Base-by-base conservation (phyloP, 2,888 invertebrate genomes). In the Drosophila birchii region DNA sequence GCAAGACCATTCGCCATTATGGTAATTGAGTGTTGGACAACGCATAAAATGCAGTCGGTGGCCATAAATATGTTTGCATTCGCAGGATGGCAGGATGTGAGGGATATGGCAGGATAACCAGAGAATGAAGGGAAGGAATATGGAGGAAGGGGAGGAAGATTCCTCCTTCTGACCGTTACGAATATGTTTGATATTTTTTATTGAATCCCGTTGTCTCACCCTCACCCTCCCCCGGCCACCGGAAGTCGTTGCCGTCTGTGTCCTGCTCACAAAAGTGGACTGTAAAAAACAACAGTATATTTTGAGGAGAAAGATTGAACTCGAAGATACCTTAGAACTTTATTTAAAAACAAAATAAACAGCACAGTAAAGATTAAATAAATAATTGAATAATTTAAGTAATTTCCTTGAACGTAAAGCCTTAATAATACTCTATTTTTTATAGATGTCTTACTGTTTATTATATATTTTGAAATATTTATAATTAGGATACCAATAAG, bases 1-100 rank as follows among this genome's bases (percentile, higher is more conserved):
- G 39, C 69, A 47, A 16, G 34, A 11, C 44, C 72, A 53, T 53
- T 70, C 11, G 63, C 64, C 84, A 66, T 86, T 86, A 86, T 86
- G 86, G 88, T 89, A 88, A 86, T 86, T 83, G 86, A 88, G 86
- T 86, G 86, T 86, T 88, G 88, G 89, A 86, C 81, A 88, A 86
- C 88, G 86, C 86, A 86, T 86, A 80, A 86, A 86, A 86, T 86
- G 86, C 86, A 86, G 88, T 69, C 71, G 68, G 68, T 29, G 53
- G 47, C 76, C 70, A 86, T 86, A 88, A 82, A 82, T 83, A 88
- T 80, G 67, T 78, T 76, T 78, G 73, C 69, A 70, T 71, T 59
- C 62, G 61, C 36, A 38, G 53, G n/a, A n/a, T 41, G 36, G 29
- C 47, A 47, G 61, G 41, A 39, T 56, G 26, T 62, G 62, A 38